phyloP scores from a whole-genome alignment of 2,888 invertebrate genomes.

The Tinea pellionella region DNA sequence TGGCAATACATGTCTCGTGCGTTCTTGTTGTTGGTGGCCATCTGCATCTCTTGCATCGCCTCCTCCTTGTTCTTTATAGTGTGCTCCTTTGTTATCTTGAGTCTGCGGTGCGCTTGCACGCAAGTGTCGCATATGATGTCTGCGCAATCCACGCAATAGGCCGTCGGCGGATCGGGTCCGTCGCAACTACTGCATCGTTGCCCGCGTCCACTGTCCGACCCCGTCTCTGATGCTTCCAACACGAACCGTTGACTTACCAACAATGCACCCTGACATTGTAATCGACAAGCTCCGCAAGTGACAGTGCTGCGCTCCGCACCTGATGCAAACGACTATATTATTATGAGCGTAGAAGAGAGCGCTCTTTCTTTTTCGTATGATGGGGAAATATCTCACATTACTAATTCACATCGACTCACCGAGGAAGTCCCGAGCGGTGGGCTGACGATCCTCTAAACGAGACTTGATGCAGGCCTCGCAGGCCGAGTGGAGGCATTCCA shows the following conservation, averaged over 20 bases:
- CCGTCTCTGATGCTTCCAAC: conserved; percentile 71
- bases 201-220: conserved; percentile 26
- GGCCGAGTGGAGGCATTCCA: conserved; percentile 90
- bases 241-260: conserved; percentile 89
- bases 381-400: no score
- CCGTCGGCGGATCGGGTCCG: conserved; percentile 84
- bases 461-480: conserved; percentile 78
- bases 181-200: conserved; percentile 85
- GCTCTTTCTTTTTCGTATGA: no score
- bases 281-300: conserved; percentile 79
- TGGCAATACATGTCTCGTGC: conserved; percentile 78
- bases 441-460: conserved; percentile 2
- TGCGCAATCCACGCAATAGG: conserved; percentile 91
- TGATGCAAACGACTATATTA: conserved; percentile 19
- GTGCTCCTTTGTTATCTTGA: conserved; percentile 94
- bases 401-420: conserved; percentile 28
- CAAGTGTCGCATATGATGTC: conserved; percentile 94
- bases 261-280: conserved; percentile 76
- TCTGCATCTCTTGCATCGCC: conserved; percentile 74
- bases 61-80: conserved; percentile 89
- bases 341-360: no score
- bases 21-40: conserved; percentile 53
- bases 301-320: conserved; percentile 58
- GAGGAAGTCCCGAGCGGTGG: conserved; percentile 33
- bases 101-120: conserved; percentile 87